phyloP scores from a whole-genome alignment of 64 coral and sea anemone genomes.

The Orbicella faveolata region DNA sequence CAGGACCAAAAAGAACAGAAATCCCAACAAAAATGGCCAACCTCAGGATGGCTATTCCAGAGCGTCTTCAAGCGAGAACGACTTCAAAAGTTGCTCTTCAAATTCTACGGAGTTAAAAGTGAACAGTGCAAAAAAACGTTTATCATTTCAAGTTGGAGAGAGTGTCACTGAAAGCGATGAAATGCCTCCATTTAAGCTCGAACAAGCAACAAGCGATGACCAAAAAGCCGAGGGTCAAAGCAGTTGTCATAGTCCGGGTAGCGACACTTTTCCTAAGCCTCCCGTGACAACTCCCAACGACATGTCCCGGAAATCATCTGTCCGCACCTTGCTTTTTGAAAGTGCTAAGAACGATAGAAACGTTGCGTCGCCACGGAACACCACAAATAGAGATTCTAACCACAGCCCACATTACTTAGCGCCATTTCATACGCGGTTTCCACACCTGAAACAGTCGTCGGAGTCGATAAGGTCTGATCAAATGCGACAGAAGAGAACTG shows the following conservation, averaged over 20 bases:
- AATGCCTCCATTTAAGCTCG: background rate
- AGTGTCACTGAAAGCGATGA: background rate
- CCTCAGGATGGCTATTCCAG: background rate
- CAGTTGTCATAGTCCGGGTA: background rate
- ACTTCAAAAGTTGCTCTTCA: background rate
- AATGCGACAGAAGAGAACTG: background rate
- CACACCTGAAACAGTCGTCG: slow-evolving; percentile 4
- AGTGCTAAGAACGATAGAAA: background rate
- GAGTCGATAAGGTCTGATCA: background rate
- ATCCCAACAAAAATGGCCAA: background rate
- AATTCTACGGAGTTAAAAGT: background rate
- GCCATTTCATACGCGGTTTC: background rate
- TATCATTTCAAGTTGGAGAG: background rate
- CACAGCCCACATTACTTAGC: background rate
- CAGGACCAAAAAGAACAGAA: background rate
- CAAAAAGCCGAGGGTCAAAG: background rate
- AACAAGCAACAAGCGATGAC: background rate
- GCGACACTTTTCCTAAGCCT: background rate
- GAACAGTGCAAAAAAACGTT: background rate
- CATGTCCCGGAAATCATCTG: background rate
- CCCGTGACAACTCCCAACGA: slow-evolving; percentile 9
- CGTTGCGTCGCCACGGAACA: background rate
- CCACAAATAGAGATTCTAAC: background rate
- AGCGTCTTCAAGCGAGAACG: background rate
- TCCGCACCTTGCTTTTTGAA: slow-evolving; percentile 7